Evolutionary conservation across 37 sponge, comb jelly and placozoan genomes (phyloP), one percentile per base, ranked within the genome.

Genomic region (Diacarnus erythraeanus): DNA sequence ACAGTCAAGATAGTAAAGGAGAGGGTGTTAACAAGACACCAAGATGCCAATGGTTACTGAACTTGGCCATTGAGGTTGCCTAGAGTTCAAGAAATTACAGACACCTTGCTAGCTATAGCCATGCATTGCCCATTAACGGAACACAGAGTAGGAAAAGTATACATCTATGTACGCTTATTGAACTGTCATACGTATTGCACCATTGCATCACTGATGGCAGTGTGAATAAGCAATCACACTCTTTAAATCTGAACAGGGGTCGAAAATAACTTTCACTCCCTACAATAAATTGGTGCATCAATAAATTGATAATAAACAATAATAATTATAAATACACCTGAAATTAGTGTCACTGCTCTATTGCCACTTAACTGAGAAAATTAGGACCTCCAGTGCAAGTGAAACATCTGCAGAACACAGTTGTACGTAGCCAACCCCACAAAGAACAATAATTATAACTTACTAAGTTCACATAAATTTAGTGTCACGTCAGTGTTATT

Each of bases 361-460:
- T 27, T 15, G 18, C 20, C 26, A 63, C 6, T 63, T 27, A 63
- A 27, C 64, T 63, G 64, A 6, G 64, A 63, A 63, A 20, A 63
- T 63, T 25, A 63, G 64, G 5, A 12, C 26, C 64, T 63, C 64
- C 64, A 63, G 64, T 63, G 31, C 64, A 63, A 63, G 26, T 63
- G 64, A 63, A 30, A 15, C 64, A 63, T 63, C 64, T 63, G 64
- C 64, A 63, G 30, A 63, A 63, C 64, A 63, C 26, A 63, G 64
- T 30, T n/a, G 26, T 30, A 23, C 8, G n/a, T 6, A 63, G 8
- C 30, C 6, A 15, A 30, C 30, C 8, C 30, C 4, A 63, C 57
- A 21, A 56, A 56, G 15, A 21, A 20, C 15, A 15, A 56, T 21
- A 15, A 15, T 20, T 56, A 21, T 20, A 56, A 56, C 57, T 23